Evolutionary conservation across 2,113 vertebrate genomes (phyloP), one percentile per base, ranked within the genome.

Genomic region (Saccopteryx bilineata): DNA sequence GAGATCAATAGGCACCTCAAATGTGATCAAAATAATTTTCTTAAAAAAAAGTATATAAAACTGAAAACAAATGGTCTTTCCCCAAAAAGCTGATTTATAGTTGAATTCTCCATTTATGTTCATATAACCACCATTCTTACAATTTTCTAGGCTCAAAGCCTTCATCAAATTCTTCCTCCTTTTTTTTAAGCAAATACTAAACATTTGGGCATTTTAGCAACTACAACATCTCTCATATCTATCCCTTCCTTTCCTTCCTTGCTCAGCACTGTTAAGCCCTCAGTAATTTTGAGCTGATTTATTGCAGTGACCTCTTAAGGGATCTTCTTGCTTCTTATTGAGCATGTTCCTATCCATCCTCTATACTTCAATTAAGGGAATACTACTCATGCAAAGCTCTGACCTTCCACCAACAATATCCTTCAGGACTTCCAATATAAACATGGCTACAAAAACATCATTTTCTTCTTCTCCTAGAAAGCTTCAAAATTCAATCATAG

Each of bases 401-500:
- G 33, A 24, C 48, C 28, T 39, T 14, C 39, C 31, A 52, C 72
- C 46, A 31, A 9, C 12, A 18, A 52, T n/a, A 33, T 52, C 18
- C 14, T 81, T 76, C 72, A 39, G 14, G 4, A 56, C 13, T 72
- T 60, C 52, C 58, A 71, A 3, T 19, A 23, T n/a, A 39, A 33
- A 56, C 12, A 7, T 17, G 21, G 9, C 26, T 81, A 39, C 54
- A 50, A 18, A 48, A 78, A 31, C 71, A 46, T 79, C 14, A 48
- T 66, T 56, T n/a, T 68, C 78, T 50, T 52, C 63, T 54, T 52
- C 72, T 81, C 33, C 87, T 81, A 85, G 24, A 96, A 94, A 93
- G 17, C 48, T 48, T 60, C 33, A 54, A 65, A 90, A 85, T 33
- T 28, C 54, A 83, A 23, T 60, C 56, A 48, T 65, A 39, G 28